Evolutionary conservation across 2,888 invertebrate species (phyloP), one percentile per base, ranked within the genome.

Genomic region (Marasmarcha lunaedactyla): DNA sequence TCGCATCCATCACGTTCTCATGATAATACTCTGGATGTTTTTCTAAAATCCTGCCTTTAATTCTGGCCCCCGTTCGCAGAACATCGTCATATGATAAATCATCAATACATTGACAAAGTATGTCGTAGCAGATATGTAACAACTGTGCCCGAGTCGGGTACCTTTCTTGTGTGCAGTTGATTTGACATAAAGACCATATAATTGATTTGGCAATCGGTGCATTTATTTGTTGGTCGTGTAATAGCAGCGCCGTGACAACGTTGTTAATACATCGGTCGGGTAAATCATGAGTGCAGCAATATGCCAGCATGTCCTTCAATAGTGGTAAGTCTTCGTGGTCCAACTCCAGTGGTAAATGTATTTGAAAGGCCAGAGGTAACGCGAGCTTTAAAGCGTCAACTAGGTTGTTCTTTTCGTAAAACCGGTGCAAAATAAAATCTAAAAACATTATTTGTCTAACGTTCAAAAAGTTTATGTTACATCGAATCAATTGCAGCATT

Each of bases 281-380:
- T 1, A 88, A 51, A 7, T 77, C 65, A 42, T 83, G 77, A 12
- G 63, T 67, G 7, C 85, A 76, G 25, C 84, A 71, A 56, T 84
- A 90, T 0, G 71, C 55, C 4, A 90, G 56, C 67, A 85, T 85
- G 14, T 87, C 86, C 7, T 71, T 64, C 15, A 90, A 55, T 11
- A 84, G 57, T 0, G 62, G 55, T 4, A 86, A 43, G 49, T 89
- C 86, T 14, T 84, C 68, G 7, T 59, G 67, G 45, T 90, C 87
- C 14, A 90, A 52, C 58, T 90, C 88, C 4, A 72, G 48, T 0
- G 81, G 73, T 5, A 90, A 49, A 44, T 89, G 86, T 5, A 86
- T 83, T 67, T 90, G 88, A 55, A 91, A 89, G 0, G 89, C 87
- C 15, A 90, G 60, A 0, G 90, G 90, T 7, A 91, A 52, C 0